Evolutionary conservation across 2,888 invertebrate genomes (phyloP).

Genomic region (Ecliptopera silaceata): DNA sequence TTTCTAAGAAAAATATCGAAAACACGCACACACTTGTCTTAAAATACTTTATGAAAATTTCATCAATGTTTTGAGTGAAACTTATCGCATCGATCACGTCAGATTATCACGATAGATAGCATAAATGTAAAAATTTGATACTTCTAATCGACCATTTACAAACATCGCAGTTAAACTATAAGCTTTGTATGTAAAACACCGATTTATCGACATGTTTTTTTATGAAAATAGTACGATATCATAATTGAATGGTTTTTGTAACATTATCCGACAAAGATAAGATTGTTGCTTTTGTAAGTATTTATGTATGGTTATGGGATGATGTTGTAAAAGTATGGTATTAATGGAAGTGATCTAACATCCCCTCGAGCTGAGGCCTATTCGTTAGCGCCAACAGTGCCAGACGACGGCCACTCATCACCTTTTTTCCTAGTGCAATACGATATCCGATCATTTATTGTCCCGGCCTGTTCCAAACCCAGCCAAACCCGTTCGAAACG

Average conservation of each 20-base stretch:
- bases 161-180: constrained; percentile 20
- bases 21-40: no score
- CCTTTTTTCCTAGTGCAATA: constrained; percentile 77
- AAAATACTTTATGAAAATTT: background rate
- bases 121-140: constrained; percentile 16
- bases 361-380: constrained; percentile 51
- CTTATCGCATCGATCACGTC: constrained; percentile 29
- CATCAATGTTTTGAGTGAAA: constrained; percentile 27
- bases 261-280: constrained; percentile 51
- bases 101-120: constrained; percentile 22
- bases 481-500: constrained; percentile 76
- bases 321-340: constrained; percentile 43
- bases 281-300: constrained; percentile 44
- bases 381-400: constrained; percentile 69
- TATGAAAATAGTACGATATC: constrained; percentile 45
- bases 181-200: constrained; percentile 15
- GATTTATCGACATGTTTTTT: constrained; percentile 14
- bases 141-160: constrained; percentile 25
- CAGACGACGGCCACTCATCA: constrained; percentile 71
- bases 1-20: background rate
- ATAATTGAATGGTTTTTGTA: constrained; percentile 58
- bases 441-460: constrained; percentile 78
- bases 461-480: constrained; percentile 68
- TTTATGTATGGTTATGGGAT: background rate
- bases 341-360: constrained; percentile 56